Evolutionary conservation across 2,888 invertebrate genomes (phyloP).

Genomic region (Drosophila mulleri): DNA sequence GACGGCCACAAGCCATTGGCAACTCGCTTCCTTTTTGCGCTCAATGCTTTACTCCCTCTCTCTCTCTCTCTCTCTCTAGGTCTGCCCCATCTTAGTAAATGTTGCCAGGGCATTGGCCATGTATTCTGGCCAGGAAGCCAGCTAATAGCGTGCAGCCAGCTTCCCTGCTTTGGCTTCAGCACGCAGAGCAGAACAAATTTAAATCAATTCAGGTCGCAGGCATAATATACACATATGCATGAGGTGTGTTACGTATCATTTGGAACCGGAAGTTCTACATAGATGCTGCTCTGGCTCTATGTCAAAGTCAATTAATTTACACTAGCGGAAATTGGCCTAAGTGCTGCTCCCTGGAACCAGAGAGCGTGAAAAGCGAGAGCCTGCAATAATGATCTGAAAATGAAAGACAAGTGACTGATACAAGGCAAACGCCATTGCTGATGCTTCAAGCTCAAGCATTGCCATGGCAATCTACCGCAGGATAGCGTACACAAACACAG

Average conservation of each 20-base stretch:
- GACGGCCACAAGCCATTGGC: conserved; percentile 30
- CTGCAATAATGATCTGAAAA: conserved; percentile 37
- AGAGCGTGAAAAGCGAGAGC: background rate
- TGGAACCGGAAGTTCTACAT: conserved; percentile 56
- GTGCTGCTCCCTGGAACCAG: conserved; percentile 24
- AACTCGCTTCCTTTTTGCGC: background rate
- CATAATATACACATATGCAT: conserved; percentile 21
- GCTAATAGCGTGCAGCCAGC: conserved; percentile 36
- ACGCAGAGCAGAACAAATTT: conserved; percentile 36
- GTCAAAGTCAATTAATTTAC: conserved; percentile 70
- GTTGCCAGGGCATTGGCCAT: conserved; percentile 42
- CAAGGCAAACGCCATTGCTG: conserved; percentile 21
- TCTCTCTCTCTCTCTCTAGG: background rate
- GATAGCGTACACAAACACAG: conserved; percentile 13
- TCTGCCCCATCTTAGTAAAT: background rate
- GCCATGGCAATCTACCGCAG: conserved; percentile 37
- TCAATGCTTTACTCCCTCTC: background rate
- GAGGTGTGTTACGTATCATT: conserved; percentile 12
- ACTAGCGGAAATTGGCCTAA: conserved; percentile 49
- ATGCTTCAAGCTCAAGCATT: conserved; percentile 31
- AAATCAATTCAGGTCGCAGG: conserved; percentile 62
- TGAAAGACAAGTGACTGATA: conserved; percentile 38
- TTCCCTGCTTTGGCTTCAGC: conserved; percentile 14
- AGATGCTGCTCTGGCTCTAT: conserved; percentile 16
- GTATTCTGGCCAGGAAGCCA: conserved; percentile 47